phyloP scores from a whole-genome alignment of 2,113 vertebrate genomes.

The Chionomys nivalis region DNA sequence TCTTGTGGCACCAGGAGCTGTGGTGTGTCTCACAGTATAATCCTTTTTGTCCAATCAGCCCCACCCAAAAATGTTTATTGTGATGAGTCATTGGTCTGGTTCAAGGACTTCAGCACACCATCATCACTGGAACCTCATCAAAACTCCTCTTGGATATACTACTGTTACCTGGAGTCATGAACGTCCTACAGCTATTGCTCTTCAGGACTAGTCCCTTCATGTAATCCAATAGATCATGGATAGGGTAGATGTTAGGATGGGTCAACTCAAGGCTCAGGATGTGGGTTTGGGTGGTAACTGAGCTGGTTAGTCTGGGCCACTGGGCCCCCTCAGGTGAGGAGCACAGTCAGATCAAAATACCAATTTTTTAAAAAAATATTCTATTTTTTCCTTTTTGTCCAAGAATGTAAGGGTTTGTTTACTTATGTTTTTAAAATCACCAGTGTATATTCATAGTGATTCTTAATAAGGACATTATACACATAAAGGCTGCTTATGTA shows the following conservation, averaged over 20 bases:
- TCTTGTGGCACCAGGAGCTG: too few species aligned
- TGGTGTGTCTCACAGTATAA: background rate
- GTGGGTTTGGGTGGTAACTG: too few species aligned
- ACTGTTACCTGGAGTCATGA: background rate
- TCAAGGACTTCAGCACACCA: background rate
- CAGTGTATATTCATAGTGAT: background rate
- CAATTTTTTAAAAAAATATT: constrained; percentile 25
- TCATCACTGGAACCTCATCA: background rate
- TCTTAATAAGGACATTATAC: background rate
- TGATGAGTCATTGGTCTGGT: too few species aligned
- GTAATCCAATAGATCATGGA: background rate
- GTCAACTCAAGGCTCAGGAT: background rate
- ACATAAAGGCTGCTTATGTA: background rate
- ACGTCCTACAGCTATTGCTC: background rate
- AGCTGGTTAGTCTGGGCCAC: background rate
- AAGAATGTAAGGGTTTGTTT: constrained; percentile 43
- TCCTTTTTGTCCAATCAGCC: background rate
- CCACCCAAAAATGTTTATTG: background rate
- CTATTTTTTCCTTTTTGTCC: background rate
- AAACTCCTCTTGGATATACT: background rate
- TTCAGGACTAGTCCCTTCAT: background rate
- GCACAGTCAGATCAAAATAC: constrained; percentile 1
- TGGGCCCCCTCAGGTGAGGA: background rate
- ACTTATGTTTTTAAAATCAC: background rate
- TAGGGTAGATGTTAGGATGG: background rate